These are phyloP conservation scores for Gopherus flavomarginatus DNA, from an alignment of 2,113 vertebrate genomes.

Conservation along the genomic window DNA sequence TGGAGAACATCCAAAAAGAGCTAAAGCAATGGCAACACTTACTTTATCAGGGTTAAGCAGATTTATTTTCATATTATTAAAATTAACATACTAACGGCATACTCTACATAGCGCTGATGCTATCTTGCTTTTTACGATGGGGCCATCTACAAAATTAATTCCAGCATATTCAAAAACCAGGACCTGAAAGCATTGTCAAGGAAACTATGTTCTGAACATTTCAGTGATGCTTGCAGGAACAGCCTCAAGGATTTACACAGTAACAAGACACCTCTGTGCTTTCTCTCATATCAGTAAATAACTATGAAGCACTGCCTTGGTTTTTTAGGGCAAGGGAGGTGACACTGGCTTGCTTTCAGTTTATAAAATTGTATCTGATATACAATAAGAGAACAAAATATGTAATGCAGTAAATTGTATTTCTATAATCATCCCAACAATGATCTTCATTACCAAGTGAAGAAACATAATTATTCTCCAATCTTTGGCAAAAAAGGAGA, in stretches of 20 bases:
- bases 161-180: constrained; percentile 32
- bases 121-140: constrained; percentile 43
- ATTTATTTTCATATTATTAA: constrained; percentile 47
- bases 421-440: not conserved
- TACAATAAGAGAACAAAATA: not conserved
- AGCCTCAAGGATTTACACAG: not conserved
- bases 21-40: constrained; percentile 22
- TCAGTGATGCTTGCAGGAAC: not conserved
- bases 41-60: constrained; percentile 59
- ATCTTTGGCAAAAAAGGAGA: not conserved
- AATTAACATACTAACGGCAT: constrained; percentile 51
- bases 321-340: not conserved
- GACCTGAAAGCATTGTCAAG: constrained; percentile 20
- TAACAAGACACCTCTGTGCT: not conserved
- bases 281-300: not conserved
- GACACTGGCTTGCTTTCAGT: not conserved
- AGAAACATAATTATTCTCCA: not conserved
- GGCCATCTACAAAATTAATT: constrained; percentile 51
- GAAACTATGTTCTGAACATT: constrained; percentile 30
- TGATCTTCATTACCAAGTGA: not conserved
- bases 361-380: not conserved
- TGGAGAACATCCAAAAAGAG: constrained; percentile 47
- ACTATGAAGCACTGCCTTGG: not conserved
- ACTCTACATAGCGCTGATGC: constrained; percentile 17
- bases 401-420: not conserved